phyloP scores from a whole-genome alignment of 2,113 vertebrate species.

The Barbus barbus region DNA sequence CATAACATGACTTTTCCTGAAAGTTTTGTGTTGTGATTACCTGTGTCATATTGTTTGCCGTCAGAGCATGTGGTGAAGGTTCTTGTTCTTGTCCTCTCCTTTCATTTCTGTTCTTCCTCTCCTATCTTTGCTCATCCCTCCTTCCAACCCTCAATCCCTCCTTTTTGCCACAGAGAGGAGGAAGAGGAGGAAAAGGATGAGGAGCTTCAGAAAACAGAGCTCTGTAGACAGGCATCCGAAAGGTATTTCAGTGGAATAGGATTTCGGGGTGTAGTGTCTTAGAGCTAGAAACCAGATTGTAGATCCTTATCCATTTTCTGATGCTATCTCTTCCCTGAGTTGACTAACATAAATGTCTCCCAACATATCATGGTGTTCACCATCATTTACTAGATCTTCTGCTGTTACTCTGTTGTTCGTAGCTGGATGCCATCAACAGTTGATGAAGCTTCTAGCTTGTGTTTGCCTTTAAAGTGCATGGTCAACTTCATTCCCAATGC shows the following conservation, averaged over 20 bases:
- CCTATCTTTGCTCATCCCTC: slow-evolving; percentile 67
- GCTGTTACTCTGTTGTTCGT: slow-evolving; percentile 68
- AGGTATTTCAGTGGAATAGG: slow-evolving; percentile 81
- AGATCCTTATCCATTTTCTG: slow-evolving; percentile 39
- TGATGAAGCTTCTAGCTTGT: slow-evolving; percentile 70
- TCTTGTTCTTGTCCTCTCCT: slow-evolving; percentile 68
- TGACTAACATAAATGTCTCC: slow-evolving; percentile 43
- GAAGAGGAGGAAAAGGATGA: slow-evolving; percentile 77
- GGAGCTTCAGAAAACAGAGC: slow-evolving; percentile 80
- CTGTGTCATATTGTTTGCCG: slow-evolving; percentile 45
- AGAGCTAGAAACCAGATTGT: slow-evolving; percentile 35
- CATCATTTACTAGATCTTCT: slow-evolving; percentile 46
- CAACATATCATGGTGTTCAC: slow-evolving; percentile 42
- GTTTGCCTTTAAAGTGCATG: slow-evolving; percentile 76
- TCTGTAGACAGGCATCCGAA: slow-evolving; percentile 81
- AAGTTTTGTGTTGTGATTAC: slow-evolving; percentile 34
- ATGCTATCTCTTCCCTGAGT: slow-evolving; percentile 39
- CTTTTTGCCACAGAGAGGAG: slow-evolving; percentile 80
- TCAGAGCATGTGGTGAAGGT: slow-evolving; percentile 47
- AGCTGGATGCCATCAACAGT: slow-evolving; percentile 68
- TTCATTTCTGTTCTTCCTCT: slow-evolving; percentile 65
- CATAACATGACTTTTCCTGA: neutral
- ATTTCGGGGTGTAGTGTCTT: slow-evolving; percentile 35
- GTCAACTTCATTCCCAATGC: slow-evolving; percentile 67
- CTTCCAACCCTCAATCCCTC: slow-evolving; percentile 71